A percentile compares a stretch with the other conserved stretches of the same genome.
phyloP scores from a whole-genome alignment of 2,113 vertebrate genomes.

The Syngnathus typhle region DNA sequence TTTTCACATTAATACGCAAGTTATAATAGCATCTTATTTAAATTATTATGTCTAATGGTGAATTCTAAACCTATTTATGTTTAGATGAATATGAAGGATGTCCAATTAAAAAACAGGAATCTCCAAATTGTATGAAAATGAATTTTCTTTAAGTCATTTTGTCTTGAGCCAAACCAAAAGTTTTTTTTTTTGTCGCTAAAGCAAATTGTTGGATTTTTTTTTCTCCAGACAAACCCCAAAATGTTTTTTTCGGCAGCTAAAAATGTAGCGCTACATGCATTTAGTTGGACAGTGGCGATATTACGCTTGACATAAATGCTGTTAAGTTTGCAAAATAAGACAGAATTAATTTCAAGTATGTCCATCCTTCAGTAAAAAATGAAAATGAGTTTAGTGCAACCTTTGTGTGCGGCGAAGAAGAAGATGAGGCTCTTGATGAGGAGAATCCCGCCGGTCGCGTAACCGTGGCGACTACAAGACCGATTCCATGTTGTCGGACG shows the following conservation, averaged over 20 bases:
- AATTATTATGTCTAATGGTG: neutral
- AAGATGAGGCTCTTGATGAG: conserved; percentile 24
- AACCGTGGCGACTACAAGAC: conserved; percentile 57
- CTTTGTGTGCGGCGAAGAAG: conserved; percentile 2
- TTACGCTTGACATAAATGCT: neutral
- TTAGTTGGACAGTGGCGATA: neutral
- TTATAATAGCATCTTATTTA: neutral
- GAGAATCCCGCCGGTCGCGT: neutral
- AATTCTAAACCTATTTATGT: neutral
- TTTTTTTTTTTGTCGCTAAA: neutral
- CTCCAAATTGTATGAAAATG: neutral
- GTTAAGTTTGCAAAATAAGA: neutral
- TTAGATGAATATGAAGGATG: neutral
- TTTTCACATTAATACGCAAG: neutral
- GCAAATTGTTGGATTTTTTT: neutral
- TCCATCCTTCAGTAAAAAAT: conserved; percentile 4
- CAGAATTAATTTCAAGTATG: conserved; percentile 1
- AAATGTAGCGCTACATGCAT: neutral
- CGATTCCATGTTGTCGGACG: conserved; percentile 70
- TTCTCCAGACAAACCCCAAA: neutral
- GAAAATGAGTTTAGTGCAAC: conserved; percentile 2
- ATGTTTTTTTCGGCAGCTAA: neutral
- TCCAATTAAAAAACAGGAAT: neutral
- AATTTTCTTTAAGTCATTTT: neutral
- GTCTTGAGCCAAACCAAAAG: neutral